phyloP scores from a whole-genome alignment of 2,113 vertebrate species.

The Ovibos moschatus region DNA sequence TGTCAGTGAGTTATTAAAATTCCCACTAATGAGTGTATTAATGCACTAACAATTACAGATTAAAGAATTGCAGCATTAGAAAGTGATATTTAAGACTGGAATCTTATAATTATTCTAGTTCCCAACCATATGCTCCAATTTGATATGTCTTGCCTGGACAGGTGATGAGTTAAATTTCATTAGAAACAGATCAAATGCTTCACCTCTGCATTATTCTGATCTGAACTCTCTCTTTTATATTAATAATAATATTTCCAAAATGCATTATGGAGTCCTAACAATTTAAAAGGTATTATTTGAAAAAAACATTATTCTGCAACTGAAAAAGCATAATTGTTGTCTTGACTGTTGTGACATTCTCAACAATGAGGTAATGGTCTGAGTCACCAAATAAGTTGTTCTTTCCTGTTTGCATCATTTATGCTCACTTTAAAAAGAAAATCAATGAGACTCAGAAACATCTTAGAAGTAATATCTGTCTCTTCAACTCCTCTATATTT shows the following conservation, averaged over 20 bases:
- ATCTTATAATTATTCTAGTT: not conserved
- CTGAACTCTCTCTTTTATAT: not conserved
- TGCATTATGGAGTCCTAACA: not conserved
- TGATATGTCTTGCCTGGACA: not conserved
- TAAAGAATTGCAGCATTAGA: not conserved
- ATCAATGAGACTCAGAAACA: not conserved
- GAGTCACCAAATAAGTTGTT: slow-evolving; percentile 37
- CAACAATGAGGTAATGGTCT: slow-evolving; percentile 58
- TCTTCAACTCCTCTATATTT: not conserved
- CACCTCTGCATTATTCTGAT: not conserved
- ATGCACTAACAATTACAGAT: not conserved
- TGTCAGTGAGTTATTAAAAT: not conserved
- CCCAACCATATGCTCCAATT: not conserved
- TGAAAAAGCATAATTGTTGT: slow-evolving; percentile 25
- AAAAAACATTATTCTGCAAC: not conserved
- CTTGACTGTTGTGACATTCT: not conserved
- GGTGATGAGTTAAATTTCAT: not conserved
- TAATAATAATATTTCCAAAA: not conserved
- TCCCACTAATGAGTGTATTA: not conserved
- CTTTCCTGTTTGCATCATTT: slow-evolving; percentile 41
- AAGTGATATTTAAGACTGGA: not conserved
- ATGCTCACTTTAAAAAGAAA: slow-evolving; percentile 1
- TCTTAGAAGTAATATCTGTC: not conserved
- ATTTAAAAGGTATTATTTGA: not conserved
- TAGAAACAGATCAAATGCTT: not conserved